Conservation (phyloP, 2,797 vertebrate genomes). For the Sus cebifrons region DNA sequence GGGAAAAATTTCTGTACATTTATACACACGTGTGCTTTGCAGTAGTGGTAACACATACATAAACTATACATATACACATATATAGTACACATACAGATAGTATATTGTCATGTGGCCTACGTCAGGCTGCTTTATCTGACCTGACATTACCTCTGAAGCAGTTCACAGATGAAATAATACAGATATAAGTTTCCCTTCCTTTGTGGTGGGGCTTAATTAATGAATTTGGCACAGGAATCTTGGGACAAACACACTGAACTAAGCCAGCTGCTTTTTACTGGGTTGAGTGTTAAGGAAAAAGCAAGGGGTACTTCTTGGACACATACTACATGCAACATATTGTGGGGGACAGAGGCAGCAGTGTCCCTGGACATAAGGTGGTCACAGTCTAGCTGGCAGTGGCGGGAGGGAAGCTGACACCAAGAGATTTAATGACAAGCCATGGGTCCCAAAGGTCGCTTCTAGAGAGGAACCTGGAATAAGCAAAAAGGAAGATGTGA, state of each 20-base stretch:
- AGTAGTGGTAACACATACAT: neutral
- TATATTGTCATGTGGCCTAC: neutral
- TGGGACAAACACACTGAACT: neutral
- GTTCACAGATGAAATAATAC: neutral
- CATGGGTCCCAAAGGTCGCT: neutral
- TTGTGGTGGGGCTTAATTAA: neutral
- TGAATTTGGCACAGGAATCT: neutral
- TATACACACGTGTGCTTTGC: neutral
- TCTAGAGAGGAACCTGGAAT: neutral
- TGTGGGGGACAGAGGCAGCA: neutral
- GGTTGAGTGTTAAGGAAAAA: neutral
- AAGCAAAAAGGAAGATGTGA: neutral
- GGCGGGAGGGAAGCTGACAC: constrained; percentile 7
- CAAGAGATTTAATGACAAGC: neutral
- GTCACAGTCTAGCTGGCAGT: neutral
- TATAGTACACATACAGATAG: neutral
- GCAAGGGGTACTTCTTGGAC: neutral
- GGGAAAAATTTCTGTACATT: neutral
- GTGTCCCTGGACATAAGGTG: too few species aligned
- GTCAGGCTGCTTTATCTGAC: neutral
- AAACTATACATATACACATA: neutral
- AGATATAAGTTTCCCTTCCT: neutral
- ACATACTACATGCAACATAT: fast-evolving
- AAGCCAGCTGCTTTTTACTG: neutral
- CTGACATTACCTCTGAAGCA: neutral